These are phyloP conservation scores for Miopithecus talapoin DNA, from an alignment of 2,797 vertebrate genomes.

Conservation along the genomic window DNA sequence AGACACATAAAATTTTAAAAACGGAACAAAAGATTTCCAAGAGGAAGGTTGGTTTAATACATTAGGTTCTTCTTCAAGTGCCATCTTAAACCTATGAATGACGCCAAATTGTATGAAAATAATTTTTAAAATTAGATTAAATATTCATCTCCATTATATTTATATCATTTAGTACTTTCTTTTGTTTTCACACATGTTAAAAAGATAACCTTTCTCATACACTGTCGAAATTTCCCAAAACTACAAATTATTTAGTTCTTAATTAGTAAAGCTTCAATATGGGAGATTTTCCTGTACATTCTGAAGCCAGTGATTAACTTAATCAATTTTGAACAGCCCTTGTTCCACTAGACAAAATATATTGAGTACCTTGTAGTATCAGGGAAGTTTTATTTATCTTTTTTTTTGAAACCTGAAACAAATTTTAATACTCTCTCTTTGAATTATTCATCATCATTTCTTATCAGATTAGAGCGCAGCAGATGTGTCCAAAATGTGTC, in stretches of 20 bases:
- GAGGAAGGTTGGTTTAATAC: not conserved
- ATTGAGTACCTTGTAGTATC: not conserved
- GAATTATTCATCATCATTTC: constrained; percentile 1
- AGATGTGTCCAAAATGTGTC: not conserved
- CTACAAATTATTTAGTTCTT: not conserved
- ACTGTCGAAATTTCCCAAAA: not conserved
- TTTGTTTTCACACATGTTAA: not conserved
- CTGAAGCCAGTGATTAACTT: not conserved
- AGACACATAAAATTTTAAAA: not conserved
- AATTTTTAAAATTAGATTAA: constrained; percentile 17
- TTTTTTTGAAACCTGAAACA: not conserved
- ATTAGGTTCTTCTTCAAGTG: not conserved
- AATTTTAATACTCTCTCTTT: not conserved
- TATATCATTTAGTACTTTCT: not conserved
- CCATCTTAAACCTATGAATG: not conserved
- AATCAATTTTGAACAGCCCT: not conserved
- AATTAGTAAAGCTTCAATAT: not conserved
- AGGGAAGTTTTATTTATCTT: not conserved
- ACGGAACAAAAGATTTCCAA: constrained; percentile 12
- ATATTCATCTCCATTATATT: not conserved
- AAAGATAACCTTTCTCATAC: not conserved
- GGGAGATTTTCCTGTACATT: not conserved
- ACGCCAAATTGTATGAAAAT: not conserved
- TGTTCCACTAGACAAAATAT: not conserved
- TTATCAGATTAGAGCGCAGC: not conserved